A percentile compares a stretch with the other conserved stretches of the same genome.
Conservation (phyloP, 2,888 invertebrate species). For the Caradrina clavipalpis region DNA sequence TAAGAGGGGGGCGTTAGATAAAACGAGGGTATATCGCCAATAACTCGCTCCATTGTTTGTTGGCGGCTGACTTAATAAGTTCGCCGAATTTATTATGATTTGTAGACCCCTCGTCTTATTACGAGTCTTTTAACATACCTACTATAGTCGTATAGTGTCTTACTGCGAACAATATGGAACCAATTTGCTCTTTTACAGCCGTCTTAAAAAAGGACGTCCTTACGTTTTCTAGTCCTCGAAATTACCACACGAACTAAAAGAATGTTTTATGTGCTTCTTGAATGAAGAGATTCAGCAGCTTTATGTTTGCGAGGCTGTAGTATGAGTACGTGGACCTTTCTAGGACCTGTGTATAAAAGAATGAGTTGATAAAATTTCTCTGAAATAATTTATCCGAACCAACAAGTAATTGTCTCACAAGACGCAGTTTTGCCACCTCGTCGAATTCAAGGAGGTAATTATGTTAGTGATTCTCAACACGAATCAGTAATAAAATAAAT, state of each 20-base stretch:
- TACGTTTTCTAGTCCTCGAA: slow-evolving; percentile 66
- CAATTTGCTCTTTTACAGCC: slow-evolving; percentile 77
- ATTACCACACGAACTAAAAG: slow-evolving; percentile 65
- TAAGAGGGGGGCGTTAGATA: slow-evolving; percentile 78
- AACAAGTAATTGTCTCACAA: not conserved
- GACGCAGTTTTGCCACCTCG: too few species aligned
- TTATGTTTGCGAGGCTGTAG: slow-evolving; percentile 65
- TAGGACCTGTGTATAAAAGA: slow-evolving; percentile 28
- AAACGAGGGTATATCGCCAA: slow-evolving; percentile 89
- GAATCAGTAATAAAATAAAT: too few species aligned
- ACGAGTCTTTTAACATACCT: slow-evolving; percentile 82
- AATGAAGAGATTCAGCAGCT: slow-evolving; percentile 66
- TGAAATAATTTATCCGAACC: not conserved
- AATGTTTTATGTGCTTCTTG: slow-evolving; percentile 67
- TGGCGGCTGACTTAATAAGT: slow-evolving; percentile 90
- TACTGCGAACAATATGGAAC: slow-evolving; percentile 70
- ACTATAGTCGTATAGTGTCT: slow-evolving; percentile 72
- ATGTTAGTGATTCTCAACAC: too few species aligned
- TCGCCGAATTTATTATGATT: slow-evolving; percentile 90
- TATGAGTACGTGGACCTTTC: slow-evolving; percentile 59
- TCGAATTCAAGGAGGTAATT: too few species aligned
- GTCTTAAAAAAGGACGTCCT: slow-evolving; percentile 71
- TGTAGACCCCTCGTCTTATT: slow-evolving; percentile 87
- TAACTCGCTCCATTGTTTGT: slow-evolving; percentile 90
- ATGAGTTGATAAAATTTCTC: not conserved